Base-by-base conservation (phyloP, 2,797 vertebrate genomes). In the Danio tinwini region DNA sequence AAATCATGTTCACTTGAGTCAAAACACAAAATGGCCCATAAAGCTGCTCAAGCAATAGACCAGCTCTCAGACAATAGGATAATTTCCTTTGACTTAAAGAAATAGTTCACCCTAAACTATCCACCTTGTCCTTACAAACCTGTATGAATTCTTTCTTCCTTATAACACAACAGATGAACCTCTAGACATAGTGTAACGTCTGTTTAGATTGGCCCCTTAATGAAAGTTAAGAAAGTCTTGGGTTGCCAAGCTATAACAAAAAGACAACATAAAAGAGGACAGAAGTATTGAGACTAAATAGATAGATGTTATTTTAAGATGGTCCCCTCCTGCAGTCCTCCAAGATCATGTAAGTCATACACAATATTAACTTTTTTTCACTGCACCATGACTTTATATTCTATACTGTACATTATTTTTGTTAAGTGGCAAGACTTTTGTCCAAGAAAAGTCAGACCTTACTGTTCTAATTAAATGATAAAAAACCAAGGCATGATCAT, bases 1-100 rank as follows among this genome's bases (percentile, higher is more conserved):
- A 29, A 39, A 77, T 76, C 67, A 77, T 61, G 39, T 63, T 42
- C 47, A 79, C 13, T 67, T 56, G 44, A 71, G 45, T 69, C 52
- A 45, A 70, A 79, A 49, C 39, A 63, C 5, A 52, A 52, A 55
- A 49, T 50, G 3, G 16, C 69, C 8, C 58, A 78, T n/a, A 68
- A 6, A 58, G 71, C 47, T 44, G 29, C 44, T 71, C 8, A 65
- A 19, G 42, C 42, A 76, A 21, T 7, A 71, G 16, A 47, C 21
- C 29, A 52, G 45, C 16, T 37, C 14, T 53, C 55, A 53, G 4
- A 4, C 45, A 56, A 74, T 21, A 69, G 47, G 53, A 74, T 45
- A 0, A 76, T 52, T 72, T 71, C 58, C 42, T 70, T 55, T 69
- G 62, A 74, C 61, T 62, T 74, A 44, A 55, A 44, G 39, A 53